Percentiles rank a stretch among this genome's conserved stretches.
Evolutionary conservation across 1,140 invertebrate species (phyloP).

Genomic region (Branchinecta lindahli): DNA sequence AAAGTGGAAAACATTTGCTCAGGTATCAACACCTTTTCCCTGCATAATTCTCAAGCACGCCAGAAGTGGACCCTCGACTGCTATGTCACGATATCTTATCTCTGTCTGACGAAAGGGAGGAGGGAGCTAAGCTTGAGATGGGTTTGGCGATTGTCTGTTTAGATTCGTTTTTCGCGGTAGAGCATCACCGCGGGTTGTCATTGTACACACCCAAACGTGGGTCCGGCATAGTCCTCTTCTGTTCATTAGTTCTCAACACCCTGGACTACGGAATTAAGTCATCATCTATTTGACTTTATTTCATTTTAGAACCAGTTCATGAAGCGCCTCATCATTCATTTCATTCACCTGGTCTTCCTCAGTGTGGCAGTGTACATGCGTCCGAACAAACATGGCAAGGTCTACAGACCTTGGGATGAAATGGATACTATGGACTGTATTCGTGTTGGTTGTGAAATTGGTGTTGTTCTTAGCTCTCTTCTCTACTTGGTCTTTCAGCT

Average conservation of each 20-base stretch:
- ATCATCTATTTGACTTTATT: too few relatives aligned
- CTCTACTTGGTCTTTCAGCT: constrained; percentile 81
- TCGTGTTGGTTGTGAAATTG: constrained; percentile 61
- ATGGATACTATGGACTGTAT: constrained; percentile 36
- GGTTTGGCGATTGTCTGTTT: too few relatives aligned
- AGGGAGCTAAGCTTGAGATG: too few relatives aligned
- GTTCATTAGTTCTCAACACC: too few relatives aligned
- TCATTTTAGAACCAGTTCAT: constrained; percentile 64
- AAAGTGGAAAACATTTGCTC: constrained; percentile 98
- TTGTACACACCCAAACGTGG: too few relatives aligned
- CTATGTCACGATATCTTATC: too few relatives aligned
- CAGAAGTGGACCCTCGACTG: neutral
- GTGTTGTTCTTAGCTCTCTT: constrained; percentile 65
- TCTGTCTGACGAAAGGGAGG: too few relatives aligned
- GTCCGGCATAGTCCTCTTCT: too few relatives aligned
- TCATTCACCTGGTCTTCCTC: constrained; percentile 65
- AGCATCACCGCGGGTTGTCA: too few relatives aligned
- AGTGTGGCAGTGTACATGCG: constrained; percentile 78
- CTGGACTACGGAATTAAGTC: too few relatives aligned
- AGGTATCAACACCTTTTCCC: constrained; percentile 41
- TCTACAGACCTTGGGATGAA: constrained; percentile 33
- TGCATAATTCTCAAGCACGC: neutral
- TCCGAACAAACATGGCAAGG: constrained; percentile 39
- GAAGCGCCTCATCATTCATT: constrained; percentile 67
- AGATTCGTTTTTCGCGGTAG: too few relatives aligned